Conservation (phyloP, 1,140 invertebrate genomes). For the Ericerus pela region DNA sequence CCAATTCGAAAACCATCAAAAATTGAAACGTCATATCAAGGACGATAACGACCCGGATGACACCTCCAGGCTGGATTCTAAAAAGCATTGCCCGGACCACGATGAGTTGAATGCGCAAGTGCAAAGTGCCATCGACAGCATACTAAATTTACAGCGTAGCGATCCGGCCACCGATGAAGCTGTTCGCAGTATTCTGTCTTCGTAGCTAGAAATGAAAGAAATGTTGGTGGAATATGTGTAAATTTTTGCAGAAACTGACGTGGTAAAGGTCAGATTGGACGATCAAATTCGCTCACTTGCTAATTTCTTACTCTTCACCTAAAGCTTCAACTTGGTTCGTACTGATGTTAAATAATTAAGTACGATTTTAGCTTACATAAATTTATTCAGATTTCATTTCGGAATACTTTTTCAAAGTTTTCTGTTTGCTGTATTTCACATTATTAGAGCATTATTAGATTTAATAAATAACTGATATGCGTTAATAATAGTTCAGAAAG, state of each 20-base stretch:
- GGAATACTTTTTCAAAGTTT: no score
- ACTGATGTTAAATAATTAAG: no score
- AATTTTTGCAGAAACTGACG: neutral
- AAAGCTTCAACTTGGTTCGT: no score
- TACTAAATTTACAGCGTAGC: constrained; percentile 46
- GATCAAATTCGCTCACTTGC: neutral
- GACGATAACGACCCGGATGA: constrained; percentile 31
- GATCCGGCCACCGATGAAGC: constrained; percentile 39
- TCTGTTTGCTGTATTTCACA: no score
- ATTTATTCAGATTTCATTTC: no score
- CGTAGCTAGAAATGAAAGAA: constrained; percentile 24
- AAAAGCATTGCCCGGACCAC: constrained; percentile 27
- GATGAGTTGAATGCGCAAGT: constrained; percentile 54
- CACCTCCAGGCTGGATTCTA: constrained; percentile 17
- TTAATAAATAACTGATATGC: no score
- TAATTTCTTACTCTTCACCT: neutral
- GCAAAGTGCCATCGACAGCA: constrained; percentile 60
- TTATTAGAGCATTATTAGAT: no score
- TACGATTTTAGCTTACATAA: no score
- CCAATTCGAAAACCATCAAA: no score
- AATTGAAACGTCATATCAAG: constrained; percentile 32
- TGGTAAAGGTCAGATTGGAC: constrained; percentile 2
- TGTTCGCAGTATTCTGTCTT: constrained; percentile 38
- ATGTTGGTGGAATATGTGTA: neutral
- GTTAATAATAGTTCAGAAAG: no score